A percentile compares a stretch with the other conserved stretches of the same genome.
phyloP scores from a whole-genome alignment of 2,888 invertebrate genomes.

The Lochmaea capreae region DNA sequence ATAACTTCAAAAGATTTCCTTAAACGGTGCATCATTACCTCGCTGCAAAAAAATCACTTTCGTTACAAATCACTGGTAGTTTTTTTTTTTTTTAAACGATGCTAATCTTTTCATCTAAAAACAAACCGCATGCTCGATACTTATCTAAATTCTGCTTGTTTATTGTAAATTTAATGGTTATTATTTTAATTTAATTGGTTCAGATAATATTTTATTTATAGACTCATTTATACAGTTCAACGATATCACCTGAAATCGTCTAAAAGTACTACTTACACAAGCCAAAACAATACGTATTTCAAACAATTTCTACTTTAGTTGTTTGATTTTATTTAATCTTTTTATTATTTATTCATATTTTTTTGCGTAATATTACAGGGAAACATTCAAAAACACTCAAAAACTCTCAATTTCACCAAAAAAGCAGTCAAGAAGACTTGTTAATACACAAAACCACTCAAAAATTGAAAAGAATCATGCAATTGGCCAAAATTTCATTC shows the following conservation, averaged over 20 bases:
- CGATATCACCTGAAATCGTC: background rate
- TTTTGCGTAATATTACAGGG: background rate
- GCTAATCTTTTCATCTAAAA: conserved; percentile 44
- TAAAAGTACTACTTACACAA: conserved; percentile 3
- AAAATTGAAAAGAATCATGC: no score
- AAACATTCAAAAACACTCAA: background rate
- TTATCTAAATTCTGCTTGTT: conserved; percentile 19
- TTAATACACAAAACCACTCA: no score
- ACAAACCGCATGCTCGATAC: conserved; percentile 45
- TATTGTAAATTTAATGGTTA: conserved; percentile 13
- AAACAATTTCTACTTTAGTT: background rate
- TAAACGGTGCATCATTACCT: conserved; percentile 51
- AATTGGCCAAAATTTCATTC: no score
- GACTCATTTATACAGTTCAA: conserved; percentile 5
- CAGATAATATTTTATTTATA: background rate
- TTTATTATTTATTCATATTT: background rate
- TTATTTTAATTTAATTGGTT: conserved; percentile 7
- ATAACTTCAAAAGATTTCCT: conserved; percentile 50
- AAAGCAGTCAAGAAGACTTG: no score
- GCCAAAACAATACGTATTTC: background rate
- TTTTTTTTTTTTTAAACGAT: conserved; percentile 26
- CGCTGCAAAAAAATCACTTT: conserved; percentile 50
- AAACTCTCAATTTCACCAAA: no score
- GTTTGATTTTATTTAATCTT: background rate
- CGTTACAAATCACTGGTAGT: conserved; percentile 38